phyloP scores from a whole-genome alignment of 1,140 invertebrate genomes.

The Epicauta chinensis region DNA sequence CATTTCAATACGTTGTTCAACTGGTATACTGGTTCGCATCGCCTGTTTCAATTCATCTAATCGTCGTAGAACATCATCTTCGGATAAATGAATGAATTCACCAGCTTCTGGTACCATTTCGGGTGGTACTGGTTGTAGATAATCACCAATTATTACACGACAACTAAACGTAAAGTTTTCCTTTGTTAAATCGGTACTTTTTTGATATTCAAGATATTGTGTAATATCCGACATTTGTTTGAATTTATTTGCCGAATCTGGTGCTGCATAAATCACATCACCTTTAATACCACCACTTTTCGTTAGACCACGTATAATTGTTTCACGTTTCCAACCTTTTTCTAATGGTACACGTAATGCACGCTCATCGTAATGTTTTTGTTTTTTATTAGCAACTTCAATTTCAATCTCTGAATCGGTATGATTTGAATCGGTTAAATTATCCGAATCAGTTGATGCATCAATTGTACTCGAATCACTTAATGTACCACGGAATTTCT shows the following conservation, averaged over 20 bases:
- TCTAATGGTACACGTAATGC: conserved; percentile 69
- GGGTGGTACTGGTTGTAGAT: conserved; percentile 64
- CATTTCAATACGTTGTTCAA: conserved; percentile 59
- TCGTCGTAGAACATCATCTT: conserved; percentile 57
- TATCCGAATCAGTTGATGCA: conserved; percentile 50
- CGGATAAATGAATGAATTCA: conserved; percentile 54
- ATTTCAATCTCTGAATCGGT: conserved; percentile 42
- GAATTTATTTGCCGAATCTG: conserved; percentile 70
- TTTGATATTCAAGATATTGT: conserved; percentile 73
- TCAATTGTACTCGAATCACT: conserved; percentile 47
- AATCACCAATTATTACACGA: conserved; percentile 81
- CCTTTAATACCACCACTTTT: conserved; percentile 74
- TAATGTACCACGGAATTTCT: conserved; percentile 48
- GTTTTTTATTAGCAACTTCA: conserved; percentile 43
- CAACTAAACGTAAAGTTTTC: conserved; percentile 92
- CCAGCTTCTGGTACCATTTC: conserved; percentile 47
- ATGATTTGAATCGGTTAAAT: conserved; percentile 48
- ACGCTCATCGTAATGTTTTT: conserved; percentile 49
- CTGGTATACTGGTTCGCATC: conserved; percentile 52
- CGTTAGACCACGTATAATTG: conserved; percentile 75
- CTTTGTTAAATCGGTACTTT: conserved; percentile 63
- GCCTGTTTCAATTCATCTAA: conserved; percentile 53
- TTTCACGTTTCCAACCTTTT: conserved; percentile 85
- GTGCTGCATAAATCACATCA: conserved; percentile 84
- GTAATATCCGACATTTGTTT: conserved; percentile 67